These are phyloP conservation scores for Aleadryas rufinucha DNA, from an alignment of 2,113 vertebrate species.

Conservation along the genomic window DNA sequence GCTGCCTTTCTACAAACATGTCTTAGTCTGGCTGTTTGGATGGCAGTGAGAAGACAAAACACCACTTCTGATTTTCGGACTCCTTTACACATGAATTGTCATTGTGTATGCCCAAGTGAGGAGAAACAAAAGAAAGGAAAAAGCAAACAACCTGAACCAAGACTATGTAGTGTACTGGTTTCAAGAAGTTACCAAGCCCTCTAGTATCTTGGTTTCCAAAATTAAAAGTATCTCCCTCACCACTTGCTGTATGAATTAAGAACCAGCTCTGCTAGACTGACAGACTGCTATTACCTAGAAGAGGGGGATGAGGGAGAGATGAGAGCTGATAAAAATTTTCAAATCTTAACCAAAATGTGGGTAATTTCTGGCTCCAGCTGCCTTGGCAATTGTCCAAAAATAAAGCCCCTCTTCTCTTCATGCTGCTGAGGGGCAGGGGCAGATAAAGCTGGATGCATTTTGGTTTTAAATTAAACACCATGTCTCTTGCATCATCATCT, in stretches of 20 bases:
- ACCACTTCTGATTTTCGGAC: not conserved
- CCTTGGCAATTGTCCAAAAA: not conserved
- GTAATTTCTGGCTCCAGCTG: constrained; percentile 1
- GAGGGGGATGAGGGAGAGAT: not conserved
- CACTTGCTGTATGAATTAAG: not conserved
- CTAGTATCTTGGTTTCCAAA: not conserved
- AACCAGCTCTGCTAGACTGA: not conserved
- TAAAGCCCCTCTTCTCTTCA: not conserved
- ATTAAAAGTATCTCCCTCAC: not conserved
- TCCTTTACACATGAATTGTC: not conserved
- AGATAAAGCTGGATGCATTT: not conserved
- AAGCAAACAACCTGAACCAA: not conserved
- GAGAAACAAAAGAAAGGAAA: not conserved
- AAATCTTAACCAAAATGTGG: not conserved
- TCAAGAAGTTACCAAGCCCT: not conserved
- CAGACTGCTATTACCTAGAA: not conserved
- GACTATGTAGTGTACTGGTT: not conserved
- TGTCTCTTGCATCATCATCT: not conserved
- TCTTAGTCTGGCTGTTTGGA: not conserved
- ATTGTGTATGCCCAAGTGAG: not conserved
- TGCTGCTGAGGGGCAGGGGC: not conserved
- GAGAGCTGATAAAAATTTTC: not conserved
- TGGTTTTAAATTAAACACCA: not conserved
- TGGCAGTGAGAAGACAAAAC: not conserved
- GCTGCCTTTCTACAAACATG: not conserved